Conservation (phyloP, 2,113 vertebrate genomes). For the Colius striatus region DNA sequence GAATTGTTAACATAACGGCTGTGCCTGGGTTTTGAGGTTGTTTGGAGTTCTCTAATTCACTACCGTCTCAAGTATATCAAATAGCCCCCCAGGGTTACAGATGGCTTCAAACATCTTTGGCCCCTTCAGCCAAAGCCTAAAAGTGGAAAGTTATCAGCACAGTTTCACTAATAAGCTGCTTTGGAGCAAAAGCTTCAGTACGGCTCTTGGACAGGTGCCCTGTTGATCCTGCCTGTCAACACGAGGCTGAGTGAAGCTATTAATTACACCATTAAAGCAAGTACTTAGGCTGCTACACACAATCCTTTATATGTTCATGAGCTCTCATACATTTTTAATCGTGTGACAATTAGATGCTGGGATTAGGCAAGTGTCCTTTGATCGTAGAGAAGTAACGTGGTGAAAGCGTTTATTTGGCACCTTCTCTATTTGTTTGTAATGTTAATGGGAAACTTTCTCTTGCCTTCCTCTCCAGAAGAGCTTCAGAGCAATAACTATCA, state of each 20-base stretch:
- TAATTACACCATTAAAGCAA: slow-evolving; percentile 15
- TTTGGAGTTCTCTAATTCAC: not conserved
- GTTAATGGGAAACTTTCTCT: not conserved
- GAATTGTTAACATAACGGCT: not conserved
- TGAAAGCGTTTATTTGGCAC: not conserved
- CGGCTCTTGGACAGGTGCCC: not conserved
- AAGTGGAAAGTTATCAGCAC: not conserved
- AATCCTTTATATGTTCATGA: not conserved
- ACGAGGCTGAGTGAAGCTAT: not conserved
- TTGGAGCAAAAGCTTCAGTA: not conserved
- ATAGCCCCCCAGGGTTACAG: not conserved
- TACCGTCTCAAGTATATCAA: not conserved
- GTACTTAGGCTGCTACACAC: not conserved
- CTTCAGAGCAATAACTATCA: slow-evolving; percentile 31
- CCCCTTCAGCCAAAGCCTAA: not conserved
- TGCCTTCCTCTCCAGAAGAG: not conserved
- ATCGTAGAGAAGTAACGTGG: not conserved
- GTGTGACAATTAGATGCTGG: not conserved
- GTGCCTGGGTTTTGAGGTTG: not conserved
- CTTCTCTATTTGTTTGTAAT: not conserved
- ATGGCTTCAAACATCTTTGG: not conserved
- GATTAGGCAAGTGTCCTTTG: not conserved
- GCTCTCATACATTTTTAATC: slow-evolving; percentile 13
- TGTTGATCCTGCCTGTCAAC: not conserved
- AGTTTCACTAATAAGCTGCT: not conserved